Evolutionary conservation across 1,140 invertebrate species (phyloP), one percentile per base, ranked within the genome.

Genomic region (Philaenus spumarius): DNA sequence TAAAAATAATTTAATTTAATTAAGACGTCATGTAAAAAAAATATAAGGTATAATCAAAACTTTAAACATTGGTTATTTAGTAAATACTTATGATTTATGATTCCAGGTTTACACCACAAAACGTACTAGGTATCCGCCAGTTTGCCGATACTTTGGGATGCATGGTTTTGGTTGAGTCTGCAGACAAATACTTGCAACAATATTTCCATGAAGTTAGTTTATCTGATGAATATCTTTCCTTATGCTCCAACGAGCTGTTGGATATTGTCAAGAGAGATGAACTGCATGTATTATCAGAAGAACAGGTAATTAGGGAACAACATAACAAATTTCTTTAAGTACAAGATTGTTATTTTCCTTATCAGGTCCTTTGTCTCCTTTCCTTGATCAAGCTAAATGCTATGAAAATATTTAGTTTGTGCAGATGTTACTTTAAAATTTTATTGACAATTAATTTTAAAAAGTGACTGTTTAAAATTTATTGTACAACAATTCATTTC

Each of bases 111-210:
- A 83, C 90, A 67, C 87, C 89, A 1, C 80, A 86, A 58, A 93
- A 94, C 74, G 90, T 90, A n/a, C 69, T 95, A 50, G 89, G 89
- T 2, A 85, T 93, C 45, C 75, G 87, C 37, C 77, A 82, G 43
- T 94, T 95, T 77, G 90, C 89, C 7, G 88, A 93, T 67, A 86
- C 87, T 12, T 76, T 93, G 52, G 85, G 85, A 58, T 93, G 89
- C 69, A 70, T 75, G 1, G 70, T 77, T 3, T 73, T 95, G 6
- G 82, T 90, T 1, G 80, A 86, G 55, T 83, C 85, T 22, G 82
- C 87, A 14, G 88, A 93, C 67, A 85, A 86, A 68, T 95, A 85
- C 70, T 85, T 95, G 58, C 84, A 92, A 64, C 83, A 87, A 64
- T 85, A 90, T 73, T 95, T 95, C 74, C 77, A 82, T 55, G 84